These are phyloP conservation scores for Lasioglossum marginatum DNA, from an alignment of 2,888 invertebrate genomes.

Conservation along the genomic window DNA sequence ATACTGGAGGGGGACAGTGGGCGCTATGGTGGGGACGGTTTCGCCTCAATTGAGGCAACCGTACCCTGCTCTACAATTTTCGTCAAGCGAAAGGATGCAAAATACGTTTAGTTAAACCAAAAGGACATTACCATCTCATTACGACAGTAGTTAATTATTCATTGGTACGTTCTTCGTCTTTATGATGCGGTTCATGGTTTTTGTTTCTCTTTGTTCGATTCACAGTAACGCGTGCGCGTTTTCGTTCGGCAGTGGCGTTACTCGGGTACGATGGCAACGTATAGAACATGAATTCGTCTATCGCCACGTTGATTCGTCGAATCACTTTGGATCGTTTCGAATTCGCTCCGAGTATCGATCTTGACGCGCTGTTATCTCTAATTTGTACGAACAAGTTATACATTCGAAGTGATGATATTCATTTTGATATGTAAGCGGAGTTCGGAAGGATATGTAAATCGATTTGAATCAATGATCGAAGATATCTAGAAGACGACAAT, in stretches of 20 bases:
- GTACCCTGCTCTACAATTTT: background rate
- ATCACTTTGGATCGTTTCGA: background rate
- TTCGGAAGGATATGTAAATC: slow-evolving; percentile 50
- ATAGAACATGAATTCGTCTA: background rate
- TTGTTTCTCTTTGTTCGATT: slow-evolving; percentile 7
- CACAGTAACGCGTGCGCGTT: background rate
- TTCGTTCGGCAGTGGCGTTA: slow-evolving; percentile 29
- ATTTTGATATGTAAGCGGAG: slow-evolving; percentile 54
- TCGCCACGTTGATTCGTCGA: background rate
- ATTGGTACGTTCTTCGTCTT: background rate
- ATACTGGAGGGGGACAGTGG: too few relatives aligned
- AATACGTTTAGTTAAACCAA: background rate
- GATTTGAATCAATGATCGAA: slow-evolving; percentile 39
- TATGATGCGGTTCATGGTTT: background rate
- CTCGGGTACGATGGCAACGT: slow-evolving; percentile 15
- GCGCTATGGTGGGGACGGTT: too few relatives aligned
- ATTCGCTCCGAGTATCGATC: background rate
- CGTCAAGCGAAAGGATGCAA: too few relatives aligned
- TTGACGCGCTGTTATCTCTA: slow-evolving; percentile 34
- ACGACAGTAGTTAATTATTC: background rate
- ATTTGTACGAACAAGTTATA: slow-evolving; percentile 50
- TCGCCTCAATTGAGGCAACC: too few relatives aligned
- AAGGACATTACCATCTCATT: background rate
- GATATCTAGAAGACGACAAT: slow-evolving; percentile 23
- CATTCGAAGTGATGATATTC: slow-evolving; percentile 29